Percentiles rank a stretch among this genome's conserved stretches.
These are phyloP conservation scores for Orthosia gothica DNA, from an alignment of 2,888 invertebrate genomes.

Conservation along the genomic window DNA sequence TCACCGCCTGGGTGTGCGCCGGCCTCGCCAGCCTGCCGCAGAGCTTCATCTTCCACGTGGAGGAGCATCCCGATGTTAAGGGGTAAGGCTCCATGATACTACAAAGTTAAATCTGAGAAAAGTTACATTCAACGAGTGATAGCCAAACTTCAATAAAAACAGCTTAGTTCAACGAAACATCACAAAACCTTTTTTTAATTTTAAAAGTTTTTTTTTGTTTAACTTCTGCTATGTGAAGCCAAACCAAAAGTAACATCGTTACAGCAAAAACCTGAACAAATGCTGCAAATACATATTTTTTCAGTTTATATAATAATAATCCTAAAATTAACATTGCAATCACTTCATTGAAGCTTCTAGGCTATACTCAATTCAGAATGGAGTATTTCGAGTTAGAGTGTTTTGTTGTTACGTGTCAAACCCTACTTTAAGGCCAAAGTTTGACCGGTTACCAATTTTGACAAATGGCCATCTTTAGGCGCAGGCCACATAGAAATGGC, in stretches of 20 bases:
- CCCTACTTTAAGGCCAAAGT: too few relatives aligned
- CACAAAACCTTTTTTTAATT: background rate
- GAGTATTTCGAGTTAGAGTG: too few relatives aligned
- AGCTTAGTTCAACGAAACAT: background rate
- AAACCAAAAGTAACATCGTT: background rate
- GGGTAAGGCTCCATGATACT: slow-evolving; percentile 86
- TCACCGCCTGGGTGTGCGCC: slow-evolving; percentile 95
- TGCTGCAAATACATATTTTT: too few relatives aligned
- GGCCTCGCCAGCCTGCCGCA: slow-evolving; percentile 96
- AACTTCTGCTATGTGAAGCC: background rate
- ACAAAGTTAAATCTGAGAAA: too few relatives aligned
- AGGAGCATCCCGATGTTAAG: slow-evolving; percentile 95
- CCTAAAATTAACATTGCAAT: too few relatives aligned
- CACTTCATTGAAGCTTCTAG: too few relatives aligned
- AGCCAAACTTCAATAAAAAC: background rate
- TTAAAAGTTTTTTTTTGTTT: background rate
- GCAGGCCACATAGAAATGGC: too few relatives aligned
- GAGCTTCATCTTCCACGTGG: slow-evolving; percentile 97
- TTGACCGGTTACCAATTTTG: too few relatives aligned
- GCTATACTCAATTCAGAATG: too few relatives aligned
- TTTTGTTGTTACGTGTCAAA: too few relatives aligned
- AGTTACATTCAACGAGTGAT: too few relatives aligned
- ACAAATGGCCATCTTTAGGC: too few relatives aligned
- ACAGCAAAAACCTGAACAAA: background rate
- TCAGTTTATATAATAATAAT: fast-evolving